Evolutionary conservation across 2,888 invertebrate genomes (phyloP).

Genomic region (Pachydiplax longipennis): DNA sequence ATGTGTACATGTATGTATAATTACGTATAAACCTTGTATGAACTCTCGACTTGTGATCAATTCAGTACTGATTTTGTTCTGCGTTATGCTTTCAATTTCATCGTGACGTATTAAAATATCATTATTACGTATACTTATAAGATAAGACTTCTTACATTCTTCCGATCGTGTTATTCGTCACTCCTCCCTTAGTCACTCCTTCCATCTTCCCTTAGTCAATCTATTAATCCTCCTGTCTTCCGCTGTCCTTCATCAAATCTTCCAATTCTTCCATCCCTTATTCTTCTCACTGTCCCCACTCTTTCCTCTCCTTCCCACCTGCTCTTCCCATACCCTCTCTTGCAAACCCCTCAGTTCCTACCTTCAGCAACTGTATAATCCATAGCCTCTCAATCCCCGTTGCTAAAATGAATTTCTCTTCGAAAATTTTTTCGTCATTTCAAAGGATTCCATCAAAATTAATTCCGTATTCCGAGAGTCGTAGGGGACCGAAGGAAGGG

Average conservation of each 20-base stretch:
- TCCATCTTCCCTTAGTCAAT: background rate
- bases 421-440: background rate
- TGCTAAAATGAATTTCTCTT: background rate
- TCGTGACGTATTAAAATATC: too few species aligned
- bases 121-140: too few species aligned
- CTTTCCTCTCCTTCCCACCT: background rate
- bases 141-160: too few species aligned
- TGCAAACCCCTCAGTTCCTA: background rate
- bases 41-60: too few species aligned
- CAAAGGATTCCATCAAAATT: conserved; percentile 1
- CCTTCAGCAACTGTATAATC: background rate
- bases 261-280: background rate
- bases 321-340: too few species aligned
- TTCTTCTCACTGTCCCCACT: background rate
- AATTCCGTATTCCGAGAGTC: background rate
- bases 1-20: too few species aligned
- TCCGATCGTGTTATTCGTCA: too few species aligned
- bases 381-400: background rate
- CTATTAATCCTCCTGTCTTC: background rate
- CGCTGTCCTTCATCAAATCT: background rate
- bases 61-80: too few species aligned
- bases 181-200: too few species aligned
- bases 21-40: too few species aligned
- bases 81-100: too few species aligned
- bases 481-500: background rate